Conservation (phyloP, 2,888 invertebrate species). For the Boloria selene region DNA sequence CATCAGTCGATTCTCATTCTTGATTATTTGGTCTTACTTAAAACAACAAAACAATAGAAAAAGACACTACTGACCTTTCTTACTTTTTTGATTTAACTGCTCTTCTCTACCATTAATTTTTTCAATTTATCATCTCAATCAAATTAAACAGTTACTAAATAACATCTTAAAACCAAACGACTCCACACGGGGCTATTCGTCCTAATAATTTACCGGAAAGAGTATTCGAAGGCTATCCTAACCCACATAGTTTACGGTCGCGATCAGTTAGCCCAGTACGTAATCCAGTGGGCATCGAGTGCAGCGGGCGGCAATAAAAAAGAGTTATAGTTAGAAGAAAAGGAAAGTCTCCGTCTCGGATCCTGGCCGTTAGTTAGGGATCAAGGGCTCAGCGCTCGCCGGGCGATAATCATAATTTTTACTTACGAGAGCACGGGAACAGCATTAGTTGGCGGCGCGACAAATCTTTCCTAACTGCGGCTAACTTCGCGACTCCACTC, state of each 20-base stretch:
- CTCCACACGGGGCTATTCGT: conserved; percentile 18
- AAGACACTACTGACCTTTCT: too few species aligned
- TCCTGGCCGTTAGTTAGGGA: conserved; percentile 76
- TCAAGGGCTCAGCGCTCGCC: conserved; percentile 77
- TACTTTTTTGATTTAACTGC: too few species aligned
- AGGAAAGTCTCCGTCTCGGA: conserved; percentile 75
- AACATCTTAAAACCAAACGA: conserved; percentile 16
- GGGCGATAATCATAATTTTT: conserved; percentile 83
- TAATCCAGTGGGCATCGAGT: conserved; percentile 75
- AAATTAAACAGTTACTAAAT: conserved; percentile 4
- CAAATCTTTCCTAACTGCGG: conserved; percentile 80
- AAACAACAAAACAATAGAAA: too few species aligned
- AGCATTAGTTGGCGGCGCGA: conserved; percentile 75
- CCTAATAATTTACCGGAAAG: conserved; percentile 31
- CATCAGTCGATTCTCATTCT: too few species aligned
- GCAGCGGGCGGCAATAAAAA: conserved; percentile 78
- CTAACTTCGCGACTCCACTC: conserved; percentile 74
- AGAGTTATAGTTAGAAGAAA: conserved; percentile 82
- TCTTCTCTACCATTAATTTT: too few species aligned
- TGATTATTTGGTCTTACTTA: too few species aligned
- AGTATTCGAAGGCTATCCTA: conserved; percentile 39
- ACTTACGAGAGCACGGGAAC: conserved; percentile 76
- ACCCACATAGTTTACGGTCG: conserved; percentile 40
- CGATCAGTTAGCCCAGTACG: conserved; percentile 48
- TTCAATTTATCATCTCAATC: not conserved